Percentiles rank a stretch among this genome's conserved stretches.
Evolutionary conservation across 2,888 invertebrate species (phyloP).

Genomic region (Acanthacorydalis orientalis): DNA sequence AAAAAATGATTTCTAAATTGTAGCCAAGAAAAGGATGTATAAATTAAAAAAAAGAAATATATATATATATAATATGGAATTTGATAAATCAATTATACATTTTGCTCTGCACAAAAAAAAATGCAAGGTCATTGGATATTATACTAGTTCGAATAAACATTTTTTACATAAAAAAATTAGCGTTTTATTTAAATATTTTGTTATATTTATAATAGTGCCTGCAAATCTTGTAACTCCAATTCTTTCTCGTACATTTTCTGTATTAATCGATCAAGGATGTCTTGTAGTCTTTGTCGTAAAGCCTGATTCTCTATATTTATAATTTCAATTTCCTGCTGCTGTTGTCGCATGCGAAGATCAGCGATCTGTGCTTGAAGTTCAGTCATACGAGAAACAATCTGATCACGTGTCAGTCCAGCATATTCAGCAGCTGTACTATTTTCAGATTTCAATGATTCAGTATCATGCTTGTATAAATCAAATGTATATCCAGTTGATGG

Average conservation of each 20-base stretch:
- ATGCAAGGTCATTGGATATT: no score
- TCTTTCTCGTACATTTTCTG: conserved; percentile 68
- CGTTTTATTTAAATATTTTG: no score
- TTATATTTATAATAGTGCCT: conserved; percentile 18
- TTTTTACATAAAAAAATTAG: no score
- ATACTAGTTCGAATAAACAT: no score
- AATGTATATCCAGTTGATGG: background rate
- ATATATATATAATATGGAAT: background rate
- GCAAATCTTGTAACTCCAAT: conserved; percentile 34
- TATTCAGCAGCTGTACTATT: conserved; percentile 5
- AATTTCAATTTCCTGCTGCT: conserved; percentile 68
- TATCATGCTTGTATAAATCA: conserved; percentile 1
- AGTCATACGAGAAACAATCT: conserved; percentile 45
- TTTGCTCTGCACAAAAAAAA: background rate
- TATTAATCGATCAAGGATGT: conserved; percentile 59
- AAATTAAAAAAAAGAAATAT: background rate
- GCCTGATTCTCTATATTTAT: conserved; percentile 73
- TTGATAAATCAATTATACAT: background rate
- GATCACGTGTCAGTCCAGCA: conserved; percentile 8
- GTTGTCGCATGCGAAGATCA: conserved; percentile 54
- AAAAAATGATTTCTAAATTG: no score
- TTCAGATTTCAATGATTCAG: conserved; percentile 3
- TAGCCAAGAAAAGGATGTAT: background rate
- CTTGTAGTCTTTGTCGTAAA: conserved; percentile 65
- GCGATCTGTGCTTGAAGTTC: conserved; percentile 57